Conservation (phyloP, 2,797 vertebrate genomes). For the Mycteria americana region DNA sequence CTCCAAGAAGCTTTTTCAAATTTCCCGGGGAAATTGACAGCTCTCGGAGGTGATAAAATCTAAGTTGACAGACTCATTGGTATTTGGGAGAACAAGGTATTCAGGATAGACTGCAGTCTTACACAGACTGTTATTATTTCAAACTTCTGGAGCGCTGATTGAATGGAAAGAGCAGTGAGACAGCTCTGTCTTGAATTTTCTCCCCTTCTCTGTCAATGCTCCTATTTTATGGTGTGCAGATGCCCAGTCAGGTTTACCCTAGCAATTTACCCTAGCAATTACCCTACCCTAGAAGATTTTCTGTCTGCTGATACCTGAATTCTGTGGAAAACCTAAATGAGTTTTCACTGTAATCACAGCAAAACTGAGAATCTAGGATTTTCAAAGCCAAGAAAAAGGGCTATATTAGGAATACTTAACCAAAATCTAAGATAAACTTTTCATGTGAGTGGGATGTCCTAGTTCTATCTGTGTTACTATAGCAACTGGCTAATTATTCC, state of each 20-base stretch:
- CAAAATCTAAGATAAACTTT: constrained; percentile 49
- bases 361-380: neutral
- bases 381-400: neutral
- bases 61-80: neutral
- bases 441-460: constrained; percentile 53
- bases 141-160: neutral
- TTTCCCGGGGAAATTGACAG: neutral
- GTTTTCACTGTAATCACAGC: neutral
- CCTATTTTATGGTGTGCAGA: neutral
- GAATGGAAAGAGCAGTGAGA: neutral
- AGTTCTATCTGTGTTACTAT: constrained; percentile 46
- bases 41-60: neutral
- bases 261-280: neutral
- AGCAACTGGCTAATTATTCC: constrained; percentile 55
- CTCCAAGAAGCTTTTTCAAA: neutral
- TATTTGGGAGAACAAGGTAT: neutral
- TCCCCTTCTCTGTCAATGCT: neutral
- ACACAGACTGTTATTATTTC: neutral
- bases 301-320: neutral
- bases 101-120: neutral
- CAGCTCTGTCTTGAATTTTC: neutral
- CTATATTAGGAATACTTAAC: constrained; percentile 19
- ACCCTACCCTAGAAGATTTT: neutral
- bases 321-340: neutral
- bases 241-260: neutral